Evolutionary conservation across 2,797 vertebrate species (phyloP).

Genomic region (Chaetophractus vellerosus): DNA sequence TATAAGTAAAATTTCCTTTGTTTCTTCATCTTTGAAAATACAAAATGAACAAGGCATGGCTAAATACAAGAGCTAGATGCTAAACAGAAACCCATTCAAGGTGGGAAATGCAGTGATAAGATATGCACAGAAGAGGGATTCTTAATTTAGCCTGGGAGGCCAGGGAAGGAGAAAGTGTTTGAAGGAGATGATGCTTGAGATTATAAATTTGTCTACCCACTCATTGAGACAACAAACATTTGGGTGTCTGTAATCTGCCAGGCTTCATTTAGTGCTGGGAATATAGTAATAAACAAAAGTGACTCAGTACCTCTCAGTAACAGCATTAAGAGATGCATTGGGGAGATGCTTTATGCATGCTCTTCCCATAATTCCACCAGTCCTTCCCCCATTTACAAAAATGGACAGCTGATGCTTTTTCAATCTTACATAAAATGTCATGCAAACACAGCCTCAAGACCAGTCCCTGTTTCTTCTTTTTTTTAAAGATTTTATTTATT

Average conservation of each 20-base stretch:
- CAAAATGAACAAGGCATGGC: background rate
- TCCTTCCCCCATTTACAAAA: background rate
- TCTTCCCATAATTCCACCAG: background rate
- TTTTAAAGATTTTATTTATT: too few relatives aligned
- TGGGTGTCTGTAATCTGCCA: background rate
- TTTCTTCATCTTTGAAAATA: background rate
- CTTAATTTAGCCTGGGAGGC: background rate
- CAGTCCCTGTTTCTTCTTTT: constrained; percentile 12
- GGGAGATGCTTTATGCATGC: background rate
- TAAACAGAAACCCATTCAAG: background rate
- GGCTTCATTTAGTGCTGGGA: background rate
- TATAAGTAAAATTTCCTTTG: background rate
- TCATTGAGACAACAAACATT: background rate
- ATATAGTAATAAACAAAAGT: background rate
- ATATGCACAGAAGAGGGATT: background rate
- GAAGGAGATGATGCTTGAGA: constrained; percentile 1
- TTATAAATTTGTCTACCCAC: background rate
- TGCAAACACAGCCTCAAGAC: background rate
- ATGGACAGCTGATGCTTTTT: background rate
- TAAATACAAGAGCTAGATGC: background rate
- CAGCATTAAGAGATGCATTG: background rate
- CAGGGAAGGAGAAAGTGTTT: background rate
- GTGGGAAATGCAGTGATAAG: background rate
- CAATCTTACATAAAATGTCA: background rate
- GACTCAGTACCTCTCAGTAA: background rate